Conservation (phyloP, 2,113 vertebrate genomes). For the Pampusana beccarii region DNA sequence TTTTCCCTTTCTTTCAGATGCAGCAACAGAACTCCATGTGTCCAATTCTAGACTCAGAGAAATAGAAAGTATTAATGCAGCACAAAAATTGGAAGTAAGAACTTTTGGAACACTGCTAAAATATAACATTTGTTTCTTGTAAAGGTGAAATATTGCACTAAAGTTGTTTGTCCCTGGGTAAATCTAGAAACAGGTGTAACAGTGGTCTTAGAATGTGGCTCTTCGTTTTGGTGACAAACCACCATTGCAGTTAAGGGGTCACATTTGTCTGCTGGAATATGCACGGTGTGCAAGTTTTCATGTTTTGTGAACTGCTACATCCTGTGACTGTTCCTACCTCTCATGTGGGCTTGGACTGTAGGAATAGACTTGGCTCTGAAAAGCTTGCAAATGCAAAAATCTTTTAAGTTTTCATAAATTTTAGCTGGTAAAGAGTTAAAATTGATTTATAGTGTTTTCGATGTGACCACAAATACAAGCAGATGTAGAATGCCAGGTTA, state of each 20-base stretch:
- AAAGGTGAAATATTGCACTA: neutral
- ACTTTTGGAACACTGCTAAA: neutral
- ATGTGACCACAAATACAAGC: neutral
- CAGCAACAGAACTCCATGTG: constrained; percentile 81
- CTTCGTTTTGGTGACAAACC: neutral
- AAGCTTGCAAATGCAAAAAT: neutral
- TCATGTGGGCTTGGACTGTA: neutral
- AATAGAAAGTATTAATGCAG: constrained; percentile 80
- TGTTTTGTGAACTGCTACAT: neutral
- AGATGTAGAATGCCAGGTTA: neutral
- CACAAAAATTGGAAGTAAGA: constrained; percentile 90
- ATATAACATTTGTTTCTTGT: neutral
- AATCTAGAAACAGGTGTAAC: neutral
- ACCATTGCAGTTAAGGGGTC: neutral
- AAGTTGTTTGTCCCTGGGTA: neutral
- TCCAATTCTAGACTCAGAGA: constrained; percentile 85
- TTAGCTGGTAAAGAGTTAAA: neutral
- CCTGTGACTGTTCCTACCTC: neutral
- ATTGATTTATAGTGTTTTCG: neutral
- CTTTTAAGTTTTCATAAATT: neutral
- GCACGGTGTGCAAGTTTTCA: neutral
- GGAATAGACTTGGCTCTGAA: neutral
- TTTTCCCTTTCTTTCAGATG: constrained; percentile 74
- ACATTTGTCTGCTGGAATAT: neutral
- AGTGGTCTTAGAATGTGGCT: neutral